Base-by-base conservation (phyloP, 2,888 invertebrate genomes). In the Thymelicus lineola region DNA sequence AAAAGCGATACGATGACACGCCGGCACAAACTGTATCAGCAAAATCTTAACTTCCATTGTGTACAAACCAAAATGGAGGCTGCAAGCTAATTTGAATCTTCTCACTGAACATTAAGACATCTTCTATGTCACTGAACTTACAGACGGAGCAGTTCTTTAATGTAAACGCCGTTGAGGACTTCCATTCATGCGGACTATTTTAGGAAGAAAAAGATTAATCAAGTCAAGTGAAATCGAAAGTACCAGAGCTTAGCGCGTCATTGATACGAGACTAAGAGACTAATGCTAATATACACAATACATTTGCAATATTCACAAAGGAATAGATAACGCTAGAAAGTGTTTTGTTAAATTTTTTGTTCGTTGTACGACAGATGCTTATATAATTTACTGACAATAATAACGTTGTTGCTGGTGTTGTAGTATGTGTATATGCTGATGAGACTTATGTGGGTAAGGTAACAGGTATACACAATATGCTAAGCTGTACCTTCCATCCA, bases 211-310 rank as follows among this genome's bases (percentile, higher is more conserved):
- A 73, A 77, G 77, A 87, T 87, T 82, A 86, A 86, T 85, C 85
- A 88, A 80, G 75, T 74, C 67, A 59, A 75, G 77, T 75, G 79
- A 83, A 86, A 87, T 81, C 77, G 87, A 89, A 88, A 88, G 88
- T 86, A 74, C 75, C 72, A 75, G 76, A 80, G 80, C 78, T 76
- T 75, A 76, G 76, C 75, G 73, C 74, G 66, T 62, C 62, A 57
- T 62, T 68, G 62, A 68, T 64, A 64, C 63, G 46, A 20, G 15
- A 50, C 50, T 58, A 58, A 38, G 38, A 58, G 58, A 58, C 50
- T 66, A 60, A 50, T 60, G 66, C 38, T 58, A 60, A 66, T 58
- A 60, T 61, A 42, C 55, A 53, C 67, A 67, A 60, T 61, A 17
- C 60, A 61, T 28, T 58, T 15, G 69, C 63, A 58, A 58, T 58